Base-by-base conservation (phyloP, 1,140 invertebrate species). In the Leguminivora glycinivorella region DNA sequence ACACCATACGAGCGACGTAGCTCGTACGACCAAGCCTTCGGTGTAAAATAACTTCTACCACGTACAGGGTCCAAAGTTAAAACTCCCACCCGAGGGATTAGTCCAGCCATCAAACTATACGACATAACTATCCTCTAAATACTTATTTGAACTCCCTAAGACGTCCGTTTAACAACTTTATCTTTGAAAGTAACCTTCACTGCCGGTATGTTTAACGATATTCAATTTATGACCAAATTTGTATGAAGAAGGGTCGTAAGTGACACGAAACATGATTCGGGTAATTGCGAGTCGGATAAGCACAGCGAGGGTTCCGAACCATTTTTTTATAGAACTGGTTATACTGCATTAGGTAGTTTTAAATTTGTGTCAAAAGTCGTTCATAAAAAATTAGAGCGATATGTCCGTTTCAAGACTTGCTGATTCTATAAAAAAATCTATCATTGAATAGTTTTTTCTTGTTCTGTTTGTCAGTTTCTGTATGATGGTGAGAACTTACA, bases 221-320 rank as follows among this genome's bases (percentile, higher is more conserved):
- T 88, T 85, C 83, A 91, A 91, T 91, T 91, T 91, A 91, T 90
- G 88, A 85, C 81, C 69, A 74, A 85, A 88, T 22, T 19, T 22
- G 7, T n/a, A 22, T 5, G 14, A 25, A 4, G 6, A 29, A 29
- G 17, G 25, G 56, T 5, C 56, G 1, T 60, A 60, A n/a, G 25
- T 17, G 14, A n/a, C 43, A 19, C 43, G 17, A 14, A 47, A 52
- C 19, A 22, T 52, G n/a, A 52, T 22, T 52, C 19, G 47, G 17
- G 1, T 22, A 52, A 52, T 17, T 22, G 17, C n/a, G 47, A 0
- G 47, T 10, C n/a, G 6, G 19, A 22, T n/a, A 9, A 3, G 7
- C 40, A 22, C 47, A 7, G 6, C 17, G 7, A 0, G 0, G 47
- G 19, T 52, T 52, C 47, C 19, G 7, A 5, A n/a, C 5, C n/a